Base-by-base conservation (phyloP, 1,140 invertebrate species). In the Druon quercuslanigerum region DNA sequence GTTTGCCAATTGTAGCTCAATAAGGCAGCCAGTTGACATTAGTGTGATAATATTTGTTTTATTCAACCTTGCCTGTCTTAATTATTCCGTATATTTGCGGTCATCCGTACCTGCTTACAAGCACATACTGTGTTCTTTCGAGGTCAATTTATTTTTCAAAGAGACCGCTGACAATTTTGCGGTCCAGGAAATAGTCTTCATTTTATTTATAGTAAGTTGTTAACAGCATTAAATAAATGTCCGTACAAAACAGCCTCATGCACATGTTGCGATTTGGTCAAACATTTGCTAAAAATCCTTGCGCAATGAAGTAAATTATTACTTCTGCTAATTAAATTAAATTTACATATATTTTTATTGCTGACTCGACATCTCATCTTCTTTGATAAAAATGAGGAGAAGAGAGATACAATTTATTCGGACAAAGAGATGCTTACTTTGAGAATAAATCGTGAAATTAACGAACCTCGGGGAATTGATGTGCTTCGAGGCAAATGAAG, bases 301-400 rank as follows among this genome's bases (percentile, higher is more conserved):
- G 8, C 11, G 17, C 12, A 57, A 25, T 60, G 0, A 16, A 14
- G 13, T 7, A 25, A 57, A 33, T 19, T 40, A 25, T 33, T 60
- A 25, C 8, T 54, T 54, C 7, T n/a, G 14, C n/a, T 66, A 40
- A 66, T 66, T 66, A 40, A 66, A 33, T 40, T 66, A 16, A 40
- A 66, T 66, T 66, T 7, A 66, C n/a, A 66, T 16, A 40, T 66
- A 14, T 66, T 66, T 66, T 66, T 46, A 66, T 46, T 40, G 60
- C 25, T 66, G 40, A 40, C 14, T 14, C 7, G 60, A 66, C 20
- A 66, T 40, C 60, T 66, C 13, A 40, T n/a, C 25, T 66, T n/a
- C 4, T 40, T 66, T 66, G 3, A 66, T 66, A 40, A 33, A 40
- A 33, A 16, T 66, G 14, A 2, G 6, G n/a, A 66, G 9, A 16